A percentile compares a stretch with the other conserved stretches of the same genome.
Conservation (phyloP, 2,888 invertebrate species). For the Mycalesis mineus region DNA sequence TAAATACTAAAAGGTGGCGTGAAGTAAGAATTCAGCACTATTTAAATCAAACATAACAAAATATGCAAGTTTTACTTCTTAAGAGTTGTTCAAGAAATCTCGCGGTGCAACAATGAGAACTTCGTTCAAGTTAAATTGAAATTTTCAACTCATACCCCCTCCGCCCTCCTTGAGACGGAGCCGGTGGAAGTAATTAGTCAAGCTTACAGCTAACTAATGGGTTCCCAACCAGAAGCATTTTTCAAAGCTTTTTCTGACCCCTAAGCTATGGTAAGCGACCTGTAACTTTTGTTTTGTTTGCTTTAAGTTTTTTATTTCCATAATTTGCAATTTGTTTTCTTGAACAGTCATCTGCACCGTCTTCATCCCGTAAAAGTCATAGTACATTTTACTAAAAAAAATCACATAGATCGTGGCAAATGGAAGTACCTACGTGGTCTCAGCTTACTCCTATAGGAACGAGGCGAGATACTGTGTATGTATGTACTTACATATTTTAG, state of each 20-base stretch:
- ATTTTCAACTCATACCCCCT: slow-evolving; percentile 19
- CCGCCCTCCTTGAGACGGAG: slow-evolving; percentile 17
- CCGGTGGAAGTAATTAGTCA: slow-evolving; percentile 26
- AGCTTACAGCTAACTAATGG: slow-evolving; percentile 26
- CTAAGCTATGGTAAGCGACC: slow-evolving; percentile 10
- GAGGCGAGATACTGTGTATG: too few relatives aligned
- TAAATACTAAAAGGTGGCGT: not conserved
- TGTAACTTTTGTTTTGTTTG: slow-evolving; percentile 8
- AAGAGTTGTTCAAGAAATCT: not conserved
- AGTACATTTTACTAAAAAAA: too few relatives aligned
- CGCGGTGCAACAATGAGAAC: slow-evolving; percentile 21
- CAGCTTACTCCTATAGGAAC: too few relatives aligned
- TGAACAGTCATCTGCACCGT: too few relatives aligned
- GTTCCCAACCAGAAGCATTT: slow-evolving; percentile 20
- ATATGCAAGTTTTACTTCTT: slow-evolving; percentile 2
- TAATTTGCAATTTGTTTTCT: too few relatives aligned
- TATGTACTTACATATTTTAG: too few relatives aligned
- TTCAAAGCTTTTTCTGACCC: slow-evolving; percentile 19
- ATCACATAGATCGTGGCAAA: too few relatives aligned
- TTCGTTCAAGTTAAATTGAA: slow-evolving; percentile 31
- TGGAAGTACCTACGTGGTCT: too few relatives aligned
- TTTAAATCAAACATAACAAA: slow-evolving; percentile 8
- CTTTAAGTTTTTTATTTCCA: not conserved
- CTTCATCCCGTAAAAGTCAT: too few relatives aligned
- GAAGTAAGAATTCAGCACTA: not conserved